Evolutionary conservation across 2,113 vertebrate genomes (phyloP).

Genomic region (Struthio camelus): DNA sequence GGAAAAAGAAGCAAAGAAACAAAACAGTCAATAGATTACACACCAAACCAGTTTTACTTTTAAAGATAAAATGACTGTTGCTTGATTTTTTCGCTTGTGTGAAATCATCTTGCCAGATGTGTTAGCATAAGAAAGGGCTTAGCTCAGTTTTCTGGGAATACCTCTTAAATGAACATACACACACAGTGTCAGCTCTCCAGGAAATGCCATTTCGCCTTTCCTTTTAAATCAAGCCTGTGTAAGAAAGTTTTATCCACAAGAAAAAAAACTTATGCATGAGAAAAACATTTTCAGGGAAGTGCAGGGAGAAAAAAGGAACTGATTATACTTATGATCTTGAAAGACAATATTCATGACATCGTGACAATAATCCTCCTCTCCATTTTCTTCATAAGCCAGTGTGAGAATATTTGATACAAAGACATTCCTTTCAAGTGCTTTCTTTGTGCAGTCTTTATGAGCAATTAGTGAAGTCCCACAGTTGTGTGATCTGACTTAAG

Average conservation of each 20-base stretch:
- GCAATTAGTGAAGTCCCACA: conserved; percentile 50
- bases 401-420: conserved; percentile 37
- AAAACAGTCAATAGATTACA: neutral
- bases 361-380: conserved; percentile 34
- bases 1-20: neutral
- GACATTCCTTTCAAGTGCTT: conserved; percentile 32
- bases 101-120: neutral
- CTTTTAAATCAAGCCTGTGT: neutral
- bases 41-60: neutral
- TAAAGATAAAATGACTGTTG: neutral
- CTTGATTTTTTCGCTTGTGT: neutral
- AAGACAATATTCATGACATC: conserved; percentile 46
- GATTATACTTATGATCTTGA: conserved; percentile 38
- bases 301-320: neutral
- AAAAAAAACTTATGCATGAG: neutral
- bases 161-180: neutral
- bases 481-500: neutral
- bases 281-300: conserved; percentile 16
- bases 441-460: conserved; percentile 40
- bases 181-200: neutral
- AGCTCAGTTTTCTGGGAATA: neutral
- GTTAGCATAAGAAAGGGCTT: neutral
- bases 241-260: conserved; percentile 21
- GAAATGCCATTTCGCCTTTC: neutral
- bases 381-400: conserved; percentile 39